phyloP scores from a whole-genome alignment of 2,113 vertebrate species.

The Hippolais icterina region DNA sequence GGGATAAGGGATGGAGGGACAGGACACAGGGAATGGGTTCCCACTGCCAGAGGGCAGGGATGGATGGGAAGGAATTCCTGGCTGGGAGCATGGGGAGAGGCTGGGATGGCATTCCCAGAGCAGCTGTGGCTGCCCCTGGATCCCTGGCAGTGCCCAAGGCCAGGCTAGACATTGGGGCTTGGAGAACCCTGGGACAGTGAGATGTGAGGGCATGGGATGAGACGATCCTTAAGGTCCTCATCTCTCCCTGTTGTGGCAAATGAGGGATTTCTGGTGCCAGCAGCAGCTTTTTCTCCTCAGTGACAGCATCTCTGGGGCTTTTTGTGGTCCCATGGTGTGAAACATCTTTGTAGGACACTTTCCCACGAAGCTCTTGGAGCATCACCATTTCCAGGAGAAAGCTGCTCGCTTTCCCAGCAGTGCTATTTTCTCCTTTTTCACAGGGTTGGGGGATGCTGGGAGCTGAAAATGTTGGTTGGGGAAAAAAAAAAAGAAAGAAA shows the following conservation, averaged over 20 bases:
- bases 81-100: neutral
- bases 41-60: neutral
- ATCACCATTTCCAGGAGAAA: slow-evolving; percentile 68
- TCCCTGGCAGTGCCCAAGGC: neutral
- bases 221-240: neutral
- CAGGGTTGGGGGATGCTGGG: neutral
- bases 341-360: slow-evolving; percentile 26
- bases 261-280: neutral
- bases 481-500: neutral
- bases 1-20: accelerated
- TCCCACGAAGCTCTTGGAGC: slow-evolving; percentile 11
- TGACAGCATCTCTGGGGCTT: neutral
- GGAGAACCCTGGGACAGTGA: accelerated
- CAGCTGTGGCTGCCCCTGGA: neutral
- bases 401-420: slow-evolving; percentile 35
- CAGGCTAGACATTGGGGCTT: accelerated
- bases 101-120: neutral
- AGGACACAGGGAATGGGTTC: neutral
- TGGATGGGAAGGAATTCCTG: neutral
- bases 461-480: neutral
- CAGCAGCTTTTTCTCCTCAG: neutral
- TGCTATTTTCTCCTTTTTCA: slow-evolving; percentile 9
- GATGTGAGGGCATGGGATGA: neutral
- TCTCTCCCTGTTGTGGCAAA: neutral
- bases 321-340: neutral